phyloP scores from a whole-genome alignment of 2,113 vertebrate species.

The Syngnathoides biaculeatus region DNA sequence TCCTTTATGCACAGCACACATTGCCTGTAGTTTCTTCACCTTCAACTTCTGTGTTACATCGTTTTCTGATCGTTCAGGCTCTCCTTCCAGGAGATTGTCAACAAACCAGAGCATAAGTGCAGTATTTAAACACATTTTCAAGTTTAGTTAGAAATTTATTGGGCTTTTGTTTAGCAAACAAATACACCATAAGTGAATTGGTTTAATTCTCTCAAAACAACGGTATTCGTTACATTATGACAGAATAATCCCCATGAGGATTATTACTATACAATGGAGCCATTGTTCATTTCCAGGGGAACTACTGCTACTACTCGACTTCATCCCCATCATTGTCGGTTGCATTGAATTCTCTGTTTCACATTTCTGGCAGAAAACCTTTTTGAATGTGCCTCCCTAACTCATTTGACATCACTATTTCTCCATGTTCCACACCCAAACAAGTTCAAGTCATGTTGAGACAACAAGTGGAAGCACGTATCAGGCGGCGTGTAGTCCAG shows the following conservation, averaged over 20 bases:
- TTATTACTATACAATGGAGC: conserved; percentile 43
- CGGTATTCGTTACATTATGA: conserved; percentile 26
- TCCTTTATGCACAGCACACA: no score
- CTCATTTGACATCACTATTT: neutral
- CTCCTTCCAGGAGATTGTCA: neutral
- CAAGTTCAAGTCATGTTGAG: neutral
- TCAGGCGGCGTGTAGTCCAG: conserved; percentile 20
- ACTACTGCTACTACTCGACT: conserved; percentile 31
- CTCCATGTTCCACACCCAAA: neutral
- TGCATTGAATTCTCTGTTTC: neutral
- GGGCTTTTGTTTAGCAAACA: neutral
- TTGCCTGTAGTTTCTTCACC: neutral
- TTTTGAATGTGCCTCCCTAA: neutral
- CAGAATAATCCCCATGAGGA: conserved; percentile 36
- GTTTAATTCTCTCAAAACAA: conserved; percentile 3
- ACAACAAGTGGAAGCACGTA: conserved; percentile 18
- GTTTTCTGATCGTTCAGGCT: neutral
- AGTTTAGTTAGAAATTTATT: neutral
- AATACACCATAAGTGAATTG: neutral
- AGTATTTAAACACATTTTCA: neutral
- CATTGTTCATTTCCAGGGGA: conserved; percentile 52
- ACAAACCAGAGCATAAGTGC: neutral
- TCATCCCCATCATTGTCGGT: neutral
- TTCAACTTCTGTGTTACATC: no score
- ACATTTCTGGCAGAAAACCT: neutral